These are phyloP conservation scores for Papilio demoleus DNA, from an alignment of 2,888 invertebrate species.

Conservation along the genomic window DNA sequence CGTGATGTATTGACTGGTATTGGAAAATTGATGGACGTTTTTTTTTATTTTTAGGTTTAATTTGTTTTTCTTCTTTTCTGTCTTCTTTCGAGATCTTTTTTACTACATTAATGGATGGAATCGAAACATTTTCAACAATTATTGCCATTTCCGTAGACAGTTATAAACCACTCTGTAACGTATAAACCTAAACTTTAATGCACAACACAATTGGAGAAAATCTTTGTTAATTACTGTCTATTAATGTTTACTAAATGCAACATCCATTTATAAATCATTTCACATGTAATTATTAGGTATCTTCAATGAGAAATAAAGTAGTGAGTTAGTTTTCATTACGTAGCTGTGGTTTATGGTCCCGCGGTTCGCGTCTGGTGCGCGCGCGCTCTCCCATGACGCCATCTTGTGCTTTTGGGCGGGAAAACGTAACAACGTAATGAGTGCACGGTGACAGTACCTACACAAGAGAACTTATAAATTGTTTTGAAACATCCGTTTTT, in stretches of 20 bases:
- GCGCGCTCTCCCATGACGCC: slow-evolving; percentile 78
- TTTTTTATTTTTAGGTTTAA: background rate
- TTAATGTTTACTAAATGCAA: background rate
- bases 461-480: slow-evolving; percentile 39
- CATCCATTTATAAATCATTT: slow-evolving; percentile 19
- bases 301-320: slow-evolving; percentile 45
- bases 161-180: background rate
- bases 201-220: background rate
- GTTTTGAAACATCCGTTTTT: slow-evolving; percentile 14
- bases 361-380: slow-evolving; percentile 50
- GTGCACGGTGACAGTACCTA: slow-evolving; percentile 41
- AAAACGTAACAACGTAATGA: slow-evolving; percentile 58
- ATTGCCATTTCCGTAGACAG: background rate
- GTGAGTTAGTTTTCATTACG: slow-evolving; percentile 52
- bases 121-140: background rate
- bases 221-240: background rate
- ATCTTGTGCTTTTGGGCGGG: slow-evolving; percentile 74
- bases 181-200: background rate
- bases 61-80: background rate
- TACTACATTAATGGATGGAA: no score
- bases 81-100: no score
- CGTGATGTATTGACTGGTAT: slow-evolving; percentile 25
- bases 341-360: slow-evolving; percentile 75
- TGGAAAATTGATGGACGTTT: slow-evolving; percentile 12
- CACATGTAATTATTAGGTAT: slow-evolving; percentile 11